Conservation (phyloP, 2,888 invertebrate species). For the Autographa pulchrina region DNA sequence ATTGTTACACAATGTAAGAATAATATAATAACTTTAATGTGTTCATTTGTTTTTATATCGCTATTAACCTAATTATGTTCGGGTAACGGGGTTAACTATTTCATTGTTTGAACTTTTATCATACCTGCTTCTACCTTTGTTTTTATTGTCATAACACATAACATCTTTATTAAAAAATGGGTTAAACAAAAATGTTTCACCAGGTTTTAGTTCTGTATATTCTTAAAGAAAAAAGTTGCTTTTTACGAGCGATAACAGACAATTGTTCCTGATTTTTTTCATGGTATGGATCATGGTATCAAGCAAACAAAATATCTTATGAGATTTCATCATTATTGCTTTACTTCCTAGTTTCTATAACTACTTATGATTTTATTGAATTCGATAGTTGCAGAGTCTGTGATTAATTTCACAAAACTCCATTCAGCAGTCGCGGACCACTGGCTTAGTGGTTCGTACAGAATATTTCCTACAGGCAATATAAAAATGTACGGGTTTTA, state of each 20-base stretch:
- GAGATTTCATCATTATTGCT: too few species aligned
- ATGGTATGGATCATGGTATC: too few species aligned
- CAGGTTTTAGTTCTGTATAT: not conserved
- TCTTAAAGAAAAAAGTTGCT: too few species aligned
- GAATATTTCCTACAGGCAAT: constrained; percentile 23
- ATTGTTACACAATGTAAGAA: not conserved
- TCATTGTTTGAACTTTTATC: constrained; percentile 28
- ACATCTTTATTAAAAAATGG: constrained; percentile 4
- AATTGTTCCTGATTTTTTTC: too few species aligned
- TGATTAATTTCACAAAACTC: not conserved
- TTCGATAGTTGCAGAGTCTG: not conserved
- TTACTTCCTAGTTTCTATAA: not conserved
- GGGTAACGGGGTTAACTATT: constrained; percentile 23
- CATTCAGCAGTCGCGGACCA: not conserved
- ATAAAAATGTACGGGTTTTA: constrained; percentile 61
- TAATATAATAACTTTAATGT: not conserved
- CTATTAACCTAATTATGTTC: constrained; percentile 35
- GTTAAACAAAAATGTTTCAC: not conserved
- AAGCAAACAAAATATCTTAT: too few species aligned
- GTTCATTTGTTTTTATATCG: constrained; percentile 20
- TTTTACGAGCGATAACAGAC: too few species aligned
- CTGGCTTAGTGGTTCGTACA: constrained; percentile 7
- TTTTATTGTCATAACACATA: not conserved
- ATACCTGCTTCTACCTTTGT: constrained; percentile 38
- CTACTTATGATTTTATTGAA: not conserved